Percentiles rank a stretch among this genome's conserved stretches.
Evolutionary conservation across 92 coral and sea anemone genomes (phyloP).

Genomic region (Muricea muricata): DNA sequence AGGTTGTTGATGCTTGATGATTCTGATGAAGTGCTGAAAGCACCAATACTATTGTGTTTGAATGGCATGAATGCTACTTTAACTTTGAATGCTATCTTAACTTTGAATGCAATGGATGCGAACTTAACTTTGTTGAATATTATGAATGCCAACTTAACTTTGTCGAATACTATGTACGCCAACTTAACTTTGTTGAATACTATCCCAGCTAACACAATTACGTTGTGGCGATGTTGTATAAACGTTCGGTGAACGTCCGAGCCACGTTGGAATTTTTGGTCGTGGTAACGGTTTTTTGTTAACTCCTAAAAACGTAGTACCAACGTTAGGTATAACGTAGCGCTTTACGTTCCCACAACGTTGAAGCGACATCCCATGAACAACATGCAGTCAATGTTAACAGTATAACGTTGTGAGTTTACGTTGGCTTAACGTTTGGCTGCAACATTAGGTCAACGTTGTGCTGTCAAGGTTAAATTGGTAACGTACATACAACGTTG

Average conservation of each 20-base stretch:
- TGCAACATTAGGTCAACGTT: background rate
- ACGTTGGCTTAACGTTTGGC: background rate
- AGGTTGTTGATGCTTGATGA: too few species aligned
- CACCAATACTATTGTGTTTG: too few species aligned
- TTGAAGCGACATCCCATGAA: background rate
- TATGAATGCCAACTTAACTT: too few species aligned
- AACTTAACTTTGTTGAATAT: too few species aligned
- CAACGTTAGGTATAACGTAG: slow-evolving; percentile 2
- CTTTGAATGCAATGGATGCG: too few species aligned
- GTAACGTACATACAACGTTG: background rate
- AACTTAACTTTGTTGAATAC: too few species aligned
- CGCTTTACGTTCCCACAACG: slow-evolving; percentile 2
- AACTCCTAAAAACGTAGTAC: slow-evolving; percentile 4
- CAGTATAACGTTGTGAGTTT: background rate
- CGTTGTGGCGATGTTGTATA: background rate
- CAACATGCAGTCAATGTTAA: background rate
- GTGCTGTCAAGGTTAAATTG: background rate
- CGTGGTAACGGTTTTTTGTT: slow-evolving; percentile 7
- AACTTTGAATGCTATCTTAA: too few species aligned
- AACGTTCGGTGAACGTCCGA: background rate
- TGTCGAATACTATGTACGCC: too few species aligned
- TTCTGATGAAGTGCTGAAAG: too few species aligned
- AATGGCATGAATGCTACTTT: too few species aligned
- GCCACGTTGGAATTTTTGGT: background rate
- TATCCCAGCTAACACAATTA: slow-evolving; percentile 28